A percentile compares a stretch with the other conserved stretches of the same genome.
phyloP scores from a whole-genome alignment of 2,888 invertebrate species.

The Latrodectus elegans region DNA sequence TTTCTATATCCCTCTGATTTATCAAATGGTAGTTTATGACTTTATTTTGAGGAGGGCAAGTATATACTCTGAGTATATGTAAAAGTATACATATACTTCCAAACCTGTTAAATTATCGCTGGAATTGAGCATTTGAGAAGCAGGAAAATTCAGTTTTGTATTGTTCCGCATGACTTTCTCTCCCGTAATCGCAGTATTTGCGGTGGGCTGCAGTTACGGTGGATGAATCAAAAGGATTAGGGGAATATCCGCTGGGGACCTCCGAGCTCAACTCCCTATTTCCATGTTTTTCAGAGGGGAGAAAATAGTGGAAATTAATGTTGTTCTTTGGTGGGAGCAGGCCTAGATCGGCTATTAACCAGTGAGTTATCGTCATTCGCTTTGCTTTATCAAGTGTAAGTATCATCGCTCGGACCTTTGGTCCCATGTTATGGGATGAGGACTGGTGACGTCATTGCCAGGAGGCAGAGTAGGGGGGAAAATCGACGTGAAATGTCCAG shows the following conservation, averaged over 20 bases:
- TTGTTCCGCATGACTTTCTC: constrained; percentile 49
- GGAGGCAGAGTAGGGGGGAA: constrained; percentile 4
- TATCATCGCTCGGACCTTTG: constrained; percentile 55
- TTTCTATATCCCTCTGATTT: no score
- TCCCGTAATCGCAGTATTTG: constrained; percentile 65
- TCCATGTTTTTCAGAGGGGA: constrained; percentile 46
- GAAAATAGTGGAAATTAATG: constrained; percentile 61
- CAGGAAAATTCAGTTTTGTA: constrained; percentile 25
- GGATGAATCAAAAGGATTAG: constrained; percentile 68
- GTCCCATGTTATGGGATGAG: constrained; percentile 43
- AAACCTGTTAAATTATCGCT: constrained; percentile 10
- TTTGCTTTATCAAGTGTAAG: constrained; percentile 65
- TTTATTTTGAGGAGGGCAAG: no score
- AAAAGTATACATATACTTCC: no score
- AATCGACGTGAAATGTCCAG: constrained; percentile 63
- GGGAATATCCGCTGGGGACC: constrained; percentile 30
- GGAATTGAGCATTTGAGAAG: constrained; percentile 26
- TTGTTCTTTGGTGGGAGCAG: constrained; percentile 61
- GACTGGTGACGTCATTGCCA: constrained; percentile 48
- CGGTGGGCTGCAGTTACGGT: constrained; percentile 62
- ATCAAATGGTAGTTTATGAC: no score
- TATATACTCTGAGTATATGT: no score
- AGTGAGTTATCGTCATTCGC: constrained; percentile 65
- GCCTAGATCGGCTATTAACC: constrained; percentile 62
- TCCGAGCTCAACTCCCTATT: constrained; percentile 1